Evolutionary conservation across 2,797 vertebrate species (phyloP), one percentile per base, ranked within the genome.

Genomic region (Enteromius paludinosus): DNA sequence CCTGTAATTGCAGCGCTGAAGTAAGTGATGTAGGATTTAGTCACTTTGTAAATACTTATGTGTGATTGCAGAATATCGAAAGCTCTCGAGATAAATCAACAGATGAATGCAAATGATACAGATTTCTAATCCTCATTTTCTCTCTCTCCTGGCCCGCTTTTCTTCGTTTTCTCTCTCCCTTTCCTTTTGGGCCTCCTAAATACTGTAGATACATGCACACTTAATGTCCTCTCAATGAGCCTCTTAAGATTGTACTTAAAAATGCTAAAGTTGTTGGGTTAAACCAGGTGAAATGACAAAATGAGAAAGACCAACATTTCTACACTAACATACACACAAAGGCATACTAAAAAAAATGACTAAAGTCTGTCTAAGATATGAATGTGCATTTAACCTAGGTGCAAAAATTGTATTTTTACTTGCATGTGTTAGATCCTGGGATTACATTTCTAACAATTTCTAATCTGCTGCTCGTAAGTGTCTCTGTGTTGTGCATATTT

Each of bases 51-150:
- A 75, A 82, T 82, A 54, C 80, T 74, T 64, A 65, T 33, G 41
- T 66, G 47, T 75, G 59, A 82, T 82, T 82, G 71, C 61, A 2
- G 17, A 75, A 75, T 62, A 82, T 82, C 65, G 23, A 82, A 82
- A 56, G 71, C 61, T 66, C 80, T 82, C 35, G n/a, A 75, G 71
- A 82, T 75, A 73, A 81, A 73, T 73, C 69, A 64, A 41, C 45
- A 65, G 23, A 73, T 81, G 59, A 81, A 81, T 81, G 79, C 59
- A 33, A 82, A 82, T 23, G 71, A 82, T 75, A 12, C 6, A 4
- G n/a, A 65, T 52, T 43, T 73, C n/a, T 71, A 59, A 33, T n/a
- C 4, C 18, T 61, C 25, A 1, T n/a, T 47, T 62, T 61, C 28
- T 59, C 25, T 59, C 18, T 54, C 38, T 70, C n/a, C 6, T n/a